A percentile compares a stretch with the other conserved stretches of the same genome.
Evolutionary conservation across 2,797 vertebrate species (phyloP).

Genomic region (Thunnus albacares): DNA sequence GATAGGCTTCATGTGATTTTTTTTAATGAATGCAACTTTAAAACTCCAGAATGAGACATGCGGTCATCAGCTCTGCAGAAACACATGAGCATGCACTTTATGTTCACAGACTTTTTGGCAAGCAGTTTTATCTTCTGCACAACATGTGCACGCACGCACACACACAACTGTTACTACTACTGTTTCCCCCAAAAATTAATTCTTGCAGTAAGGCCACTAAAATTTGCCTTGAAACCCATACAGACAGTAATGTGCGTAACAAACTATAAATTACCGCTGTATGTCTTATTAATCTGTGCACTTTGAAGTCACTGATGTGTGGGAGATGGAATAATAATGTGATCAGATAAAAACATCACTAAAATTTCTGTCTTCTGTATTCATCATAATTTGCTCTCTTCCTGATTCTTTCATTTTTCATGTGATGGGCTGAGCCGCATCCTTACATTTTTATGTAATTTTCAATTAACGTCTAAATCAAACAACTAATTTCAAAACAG

Average conservation of each 20-base stretch:
- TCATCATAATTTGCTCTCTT: constrained; percentile 12
- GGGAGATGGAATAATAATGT: constrained; percentile 23
- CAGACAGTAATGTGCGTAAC: not conserved
- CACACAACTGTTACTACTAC: too few relatives aligned
- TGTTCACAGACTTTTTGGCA: constrained; percentile 24
- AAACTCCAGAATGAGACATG: constrained; percentile 22
- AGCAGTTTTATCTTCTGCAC: not conserved
- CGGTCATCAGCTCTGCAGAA: not conserved
- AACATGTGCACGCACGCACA: not conserved
- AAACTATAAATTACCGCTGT: constrained; percentile 10
- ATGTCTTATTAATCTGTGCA: constrained; percentile 22
- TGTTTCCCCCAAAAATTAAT: not conserved
- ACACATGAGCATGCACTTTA: constrained; percentile 1
- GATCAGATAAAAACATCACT: constrained; percentile 42
- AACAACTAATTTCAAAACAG: constrained; percentile 12
- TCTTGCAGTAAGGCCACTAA: not conserved
- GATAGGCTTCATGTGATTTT: constrained; percentile 1
- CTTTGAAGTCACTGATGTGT: constrained; percentile 40
- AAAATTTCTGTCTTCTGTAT: not conserved
- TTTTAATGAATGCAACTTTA: not conserved
- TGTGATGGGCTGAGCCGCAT: not conserved
- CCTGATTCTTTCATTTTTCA: constrained; percentile 25
- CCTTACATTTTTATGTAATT: constrained; percentile 28
- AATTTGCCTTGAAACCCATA: not conserved
- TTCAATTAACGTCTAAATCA: constrained; percentile 23